Percentiles rank a stretch among this genome's conserved stretches.
These are phyloP conservation scores for Dasysyrphus tricinctus DNA, from an alignment of 2,888 invertebrate genomes.

Conservation along the genomic window DNA sequence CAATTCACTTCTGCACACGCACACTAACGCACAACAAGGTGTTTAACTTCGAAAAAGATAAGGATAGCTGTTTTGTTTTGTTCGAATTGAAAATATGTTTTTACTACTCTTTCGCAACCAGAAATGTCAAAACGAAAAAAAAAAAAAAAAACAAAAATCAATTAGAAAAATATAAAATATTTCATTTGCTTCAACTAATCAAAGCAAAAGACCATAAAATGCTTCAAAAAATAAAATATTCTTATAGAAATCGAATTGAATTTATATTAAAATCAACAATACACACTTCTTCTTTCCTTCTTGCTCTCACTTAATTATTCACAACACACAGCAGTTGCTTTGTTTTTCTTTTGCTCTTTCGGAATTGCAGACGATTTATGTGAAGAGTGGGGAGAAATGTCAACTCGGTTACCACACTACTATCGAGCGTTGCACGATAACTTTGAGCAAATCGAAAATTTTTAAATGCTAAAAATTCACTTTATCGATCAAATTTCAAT, in stretches of 20 bases:
- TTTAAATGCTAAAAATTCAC: slow-evolving; percentile 53
- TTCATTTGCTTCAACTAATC: neutral
- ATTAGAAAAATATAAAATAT: slow-evolving; percentile 3
- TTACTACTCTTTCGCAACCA: slow-evolving; percentile 12
- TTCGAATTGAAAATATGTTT: slow-evolving; percentile 32
- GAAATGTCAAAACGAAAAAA: slow-evolving; percentile 29
- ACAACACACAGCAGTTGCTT: slow-evolving; percentile 39
- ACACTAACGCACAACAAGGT: slow-evolving; percentile 75
- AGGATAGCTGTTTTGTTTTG: slow-evolving; percentile 40
- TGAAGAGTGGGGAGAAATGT: slow-evolving; percentile 54
- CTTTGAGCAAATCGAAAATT: slow-evolving; percentile 62
- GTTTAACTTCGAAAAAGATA: slow-evolving; percentile 47
- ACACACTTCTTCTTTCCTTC: slow-evolving; percentile 5
- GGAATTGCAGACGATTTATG: slow-evolving; percentile 46
- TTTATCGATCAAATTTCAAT: slow-evolving; percentile 30
- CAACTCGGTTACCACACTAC: slow-evolving; percentile 66
- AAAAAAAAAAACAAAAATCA: slow-evolving; percentile 4
- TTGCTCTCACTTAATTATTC: slow-evolving; percentile 55
- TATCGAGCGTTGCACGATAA: slow-evolving; percentile 66
- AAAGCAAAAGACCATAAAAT: neutral
- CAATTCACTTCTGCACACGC: slow-evolving; percentile 75
- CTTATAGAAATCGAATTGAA: neutral
- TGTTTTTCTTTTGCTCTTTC: slow-evolving; percentile 53
- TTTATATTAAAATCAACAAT: slow-evolving; percentile 4
- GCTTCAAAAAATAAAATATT: neutral